Base-by-base conservation (phyloP, 2,888 invertebrate species). In the Dicycla oo region DNA sequence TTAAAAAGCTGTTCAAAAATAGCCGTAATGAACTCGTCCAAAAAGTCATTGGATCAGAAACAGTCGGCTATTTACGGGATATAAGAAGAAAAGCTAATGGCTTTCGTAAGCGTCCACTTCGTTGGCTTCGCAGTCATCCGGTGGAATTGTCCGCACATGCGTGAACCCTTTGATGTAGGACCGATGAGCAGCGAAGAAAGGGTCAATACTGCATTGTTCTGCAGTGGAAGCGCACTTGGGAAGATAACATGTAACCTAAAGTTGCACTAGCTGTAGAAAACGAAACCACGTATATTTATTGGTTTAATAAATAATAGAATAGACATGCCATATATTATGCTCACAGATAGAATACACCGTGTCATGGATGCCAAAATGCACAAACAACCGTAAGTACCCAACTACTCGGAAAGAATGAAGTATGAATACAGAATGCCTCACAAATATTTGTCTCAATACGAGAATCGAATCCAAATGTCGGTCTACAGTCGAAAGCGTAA, bases 101-200 rank as follows among this genome's bases (percentile, higher is more conserved):
- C 77, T 84, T 82, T 85, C 78, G 79, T 84, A 82, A 84, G 69
- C 79, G 83, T 83, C 82, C 90, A 88, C 78, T 88, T 73, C 80
- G 83, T 61, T 84, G 87, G 82, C 85, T 87, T 86, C 81, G 87
- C 81, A 88, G 75, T 76, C 84, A 87, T 82, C 81, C 83, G 83
- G 85, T 84, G 81, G 87, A 88, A 91, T 90, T 90, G 89, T 80
- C 83, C 87, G 89, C 92, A 92, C 91, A 92, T 93, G 93, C 92
- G 94, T 93, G 85, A 91, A 91, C 69, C 73, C 78, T 89, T 93
- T 92, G 92, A 92, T 88, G 89, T 91, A 63, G 71, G 68, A 70
- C 60, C 69, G 78, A 76, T 75, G 77, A 74, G 67, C 53, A 71
- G 43, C 38, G 63, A 58, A 66, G 68, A 63, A 69, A 64, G 73